A percentile compares a stretch with the other conserved stretches of the same genome.
Evolutionary conservation across 2,888 invertebrate genomes (phyloP).

Genomic region (Lymantria monacha): DNA sequence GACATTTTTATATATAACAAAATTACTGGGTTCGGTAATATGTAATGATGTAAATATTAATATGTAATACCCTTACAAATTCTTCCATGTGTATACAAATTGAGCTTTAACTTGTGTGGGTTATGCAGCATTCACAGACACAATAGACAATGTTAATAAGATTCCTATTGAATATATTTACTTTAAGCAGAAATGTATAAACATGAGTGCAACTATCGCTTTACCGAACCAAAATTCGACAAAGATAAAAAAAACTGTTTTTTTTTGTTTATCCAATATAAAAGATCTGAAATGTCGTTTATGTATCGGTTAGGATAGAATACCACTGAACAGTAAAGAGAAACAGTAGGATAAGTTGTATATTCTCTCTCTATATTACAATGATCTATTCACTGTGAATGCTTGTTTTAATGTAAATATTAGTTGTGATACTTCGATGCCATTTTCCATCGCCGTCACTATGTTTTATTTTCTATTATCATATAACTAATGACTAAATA

Average conservation of each 20-base stretch:
- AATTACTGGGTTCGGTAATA: constrained; percentile 48
- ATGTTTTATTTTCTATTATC: constrained; percentile 22
- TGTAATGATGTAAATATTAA: constrained; percentile 22
- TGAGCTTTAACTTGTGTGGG: constrained; percentile 65
- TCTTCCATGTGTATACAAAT: constrained; percentile 31
- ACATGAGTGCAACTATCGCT: no score
- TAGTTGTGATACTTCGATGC: constrained; percentile 66
- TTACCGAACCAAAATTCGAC: no score
- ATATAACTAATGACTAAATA: constrained; percentile 31
- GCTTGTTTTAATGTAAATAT: constrained; percentile 53
- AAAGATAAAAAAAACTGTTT: no score
- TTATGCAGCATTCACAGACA: constrained; percentile 11
- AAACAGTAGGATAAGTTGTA: no score
- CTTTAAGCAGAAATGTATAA: no score
- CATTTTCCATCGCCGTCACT: constrained; percentile 50
- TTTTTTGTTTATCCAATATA: no score
- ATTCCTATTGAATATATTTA: no score
- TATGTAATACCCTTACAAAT: constrained; percentile 11
- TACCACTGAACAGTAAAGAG: no score
- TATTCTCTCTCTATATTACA: no score
- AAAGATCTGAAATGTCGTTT: no score
- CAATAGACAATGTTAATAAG: no score
- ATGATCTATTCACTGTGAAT: not conserved
- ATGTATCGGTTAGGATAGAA: no score
- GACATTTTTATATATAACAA: constrained; percentile 41